Evolutionary conservation across 2,113 vertebrate species (phyloP).

Genomic region (Ia io): DNA sequence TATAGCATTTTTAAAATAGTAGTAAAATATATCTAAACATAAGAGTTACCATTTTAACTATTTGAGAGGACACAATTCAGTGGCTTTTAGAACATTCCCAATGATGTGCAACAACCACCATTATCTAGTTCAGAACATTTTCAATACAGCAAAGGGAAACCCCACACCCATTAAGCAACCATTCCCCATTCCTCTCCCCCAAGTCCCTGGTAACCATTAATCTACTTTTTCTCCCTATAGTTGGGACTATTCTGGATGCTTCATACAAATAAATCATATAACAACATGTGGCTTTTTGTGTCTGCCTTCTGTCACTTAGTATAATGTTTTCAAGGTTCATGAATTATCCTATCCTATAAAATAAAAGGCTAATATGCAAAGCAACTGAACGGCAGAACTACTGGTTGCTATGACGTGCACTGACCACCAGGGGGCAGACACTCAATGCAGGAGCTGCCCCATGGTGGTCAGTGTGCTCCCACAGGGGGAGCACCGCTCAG

Average conservation of each 20-base stretch:
- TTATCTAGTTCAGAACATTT: slow-evolving; percentile 2
- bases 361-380: too few relatives aligned
- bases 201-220: neutral
- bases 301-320: slow-evolving; percentile 30
- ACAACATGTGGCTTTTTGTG: neutral
- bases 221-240: neutral
- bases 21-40: slow-evolving; percentile 38
- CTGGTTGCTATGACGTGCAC: too few relatives aligned
- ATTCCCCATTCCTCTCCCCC: neutral
- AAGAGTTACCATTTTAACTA: slow-evolving; percentile 38
- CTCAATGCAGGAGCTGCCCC: too few relatives aligned
- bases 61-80: neutral
- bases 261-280: neutral
- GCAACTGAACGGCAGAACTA: too few relatives aligned
- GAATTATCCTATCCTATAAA: neutral
- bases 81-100: slow-evolving; percentile 32
- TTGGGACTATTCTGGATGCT: neutral
- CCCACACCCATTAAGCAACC: neutral
- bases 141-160: slow-evolving; percentile 12
- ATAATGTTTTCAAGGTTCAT: neutral
- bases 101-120: neutral
- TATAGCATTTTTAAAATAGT: slow-evolving; percentile 2
- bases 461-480: too few relatives aligned
- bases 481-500: too few relatives aligned
- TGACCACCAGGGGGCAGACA: too few relatives aligned